phyloP scores from a whole-genome alignment of 2,888 invertebrate genomes.

The Noctua pronuba region DNA sequence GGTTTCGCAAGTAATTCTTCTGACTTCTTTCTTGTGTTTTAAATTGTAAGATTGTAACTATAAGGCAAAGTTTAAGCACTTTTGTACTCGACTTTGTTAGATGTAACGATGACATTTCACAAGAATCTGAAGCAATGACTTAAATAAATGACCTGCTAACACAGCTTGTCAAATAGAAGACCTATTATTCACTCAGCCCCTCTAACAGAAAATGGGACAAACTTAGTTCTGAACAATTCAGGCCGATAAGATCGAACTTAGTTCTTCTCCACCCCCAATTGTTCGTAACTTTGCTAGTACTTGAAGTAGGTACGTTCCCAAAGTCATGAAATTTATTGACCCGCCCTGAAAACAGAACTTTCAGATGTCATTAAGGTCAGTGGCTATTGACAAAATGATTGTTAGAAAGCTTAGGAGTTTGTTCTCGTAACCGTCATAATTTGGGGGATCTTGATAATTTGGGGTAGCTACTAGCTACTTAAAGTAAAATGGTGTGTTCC shows the following conservation, averaged over 20 bases:
- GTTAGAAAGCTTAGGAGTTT: constrained; percentile 2
- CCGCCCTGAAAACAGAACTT: constrained; percentile 40
- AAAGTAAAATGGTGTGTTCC: background rate
- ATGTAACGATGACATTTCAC: background rate
- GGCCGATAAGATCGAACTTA: constrained; percentile 47
- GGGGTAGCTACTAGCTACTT: background rate
- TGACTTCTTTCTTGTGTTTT: too few species aligned
- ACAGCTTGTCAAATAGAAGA: background rate
- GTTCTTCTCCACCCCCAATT: constrained; percentile 28
- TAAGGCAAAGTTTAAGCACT: too few species aligned
- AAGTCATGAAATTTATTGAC: constrained; percentile 42
- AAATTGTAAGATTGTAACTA: too few species aligned
- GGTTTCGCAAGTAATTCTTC: background rate
- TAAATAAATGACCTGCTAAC: background rate
- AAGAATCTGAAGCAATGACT: constrained; percentile 2
- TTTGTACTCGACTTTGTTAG: background rate
- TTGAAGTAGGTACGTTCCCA: constrained; percentile 21
- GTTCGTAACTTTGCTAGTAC: constrained; percentile 40
- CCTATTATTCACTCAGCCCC: constrained; percentile 24
- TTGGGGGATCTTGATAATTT: constrained; percentile 16
- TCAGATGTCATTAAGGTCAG: constrained; percentile 49
- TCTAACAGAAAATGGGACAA: constrained; percentile 48
- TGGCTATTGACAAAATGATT: constrained; percentile 25
- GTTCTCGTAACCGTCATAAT: background rate
- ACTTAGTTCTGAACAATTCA: constrained; percentile 39